phyloP scores from a whole-genome alignment of 92 coral and sea anemone species.

The Isaurus tuberculatus region DNA sequence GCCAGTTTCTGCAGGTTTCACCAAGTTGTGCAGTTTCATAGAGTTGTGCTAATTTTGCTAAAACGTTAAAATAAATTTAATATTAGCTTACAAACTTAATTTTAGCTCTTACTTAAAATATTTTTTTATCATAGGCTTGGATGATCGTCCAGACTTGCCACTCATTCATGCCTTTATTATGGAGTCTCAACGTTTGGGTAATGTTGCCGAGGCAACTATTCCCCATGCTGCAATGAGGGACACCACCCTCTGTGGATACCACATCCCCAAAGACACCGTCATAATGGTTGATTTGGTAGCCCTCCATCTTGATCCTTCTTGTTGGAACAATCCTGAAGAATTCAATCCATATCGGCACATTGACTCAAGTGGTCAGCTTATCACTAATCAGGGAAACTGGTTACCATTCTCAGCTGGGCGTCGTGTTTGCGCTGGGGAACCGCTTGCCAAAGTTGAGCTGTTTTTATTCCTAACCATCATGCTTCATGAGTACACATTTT shows the following conservation, averaged over 20 bases:
- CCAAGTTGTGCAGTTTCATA: too few species aligned
- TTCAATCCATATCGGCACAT: too few species aligned
- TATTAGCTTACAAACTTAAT: too few species aligned
- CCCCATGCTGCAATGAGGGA: constrained; percentile 4
- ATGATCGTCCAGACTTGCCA: not conserved
- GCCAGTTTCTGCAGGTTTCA: too few species aligned
- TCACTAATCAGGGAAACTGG: constrained; percentile 6
- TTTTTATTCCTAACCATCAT: constrained; percentile 66
- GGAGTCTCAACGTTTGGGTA: not conserved
- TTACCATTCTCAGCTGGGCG: not conserved
- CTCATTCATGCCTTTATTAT: not conserved
- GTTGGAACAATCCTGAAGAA: constrained; percentile 4
- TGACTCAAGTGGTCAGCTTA: not conserved
- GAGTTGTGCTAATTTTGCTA: too few species aligned
- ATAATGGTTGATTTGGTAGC: not conserved
- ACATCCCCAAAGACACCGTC: not conserved
- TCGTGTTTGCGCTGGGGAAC: constrained; percentile 5
- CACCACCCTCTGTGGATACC: constrained; percentile 18
- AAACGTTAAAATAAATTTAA: too few species aligned
- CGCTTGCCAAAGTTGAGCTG: too few species aligned
- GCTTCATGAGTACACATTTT: constrained; percentile 63
- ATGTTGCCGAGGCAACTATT: not conserved
- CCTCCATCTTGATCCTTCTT: not conserved
- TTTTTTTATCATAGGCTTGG: constrained; percentile 14
- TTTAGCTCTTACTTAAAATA: too few species aligned